Evolutionary conservation across 1,140 invertebrate species (phyloP).

Genomic region (Heliconius hermathena): DNA sequence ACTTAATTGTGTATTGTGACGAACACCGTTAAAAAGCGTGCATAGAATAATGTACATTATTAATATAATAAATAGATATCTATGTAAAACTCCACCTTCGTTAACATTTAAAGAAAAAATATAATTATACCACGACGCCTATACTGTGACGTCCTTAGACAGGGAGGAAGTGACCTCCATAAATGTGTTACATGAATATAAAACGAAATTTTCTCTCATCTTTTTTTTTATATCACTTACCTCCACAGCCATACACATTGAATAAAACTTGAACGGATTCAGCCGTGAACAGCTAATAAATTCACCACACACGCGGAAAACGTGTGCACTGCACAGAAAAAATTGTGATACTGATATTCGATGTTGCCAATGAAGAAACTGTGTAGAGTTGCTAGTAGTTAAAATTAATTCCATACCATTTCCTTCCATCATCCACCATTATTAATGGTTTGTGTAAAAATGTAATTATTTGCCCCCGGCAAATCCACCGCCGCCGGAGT

Average conservation of each 20-base stretch:
- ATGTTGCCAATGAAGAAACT: conserved; percentile 44
- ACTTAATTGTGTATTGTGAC: background rate
- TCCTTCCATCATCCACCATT: background rate
- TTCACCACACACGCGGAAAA: conserved; percentile 74
- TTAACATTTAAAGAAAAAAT: conserved; percentile 49
- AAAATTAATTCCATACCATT: background rate
- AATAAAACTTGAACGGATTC: conserved; percentile 81
- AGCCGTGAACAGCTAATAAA: conserved; percentile 78
- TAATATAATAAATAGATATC: background rate
- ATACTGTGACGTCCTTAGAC: conserved; percentile 56
- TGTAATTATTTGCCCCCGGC: too few relatives aligned
- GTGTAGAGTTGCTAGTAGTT: conserved; percentile 19
- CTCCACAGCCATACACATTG: conserved; percentile 83
- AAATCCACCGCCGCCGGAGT: too few relatives aligned
- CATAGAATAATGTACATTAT: background rate
- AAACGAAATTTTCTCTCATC: background rate
- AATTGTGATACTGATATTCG: conserved; percentile 54
- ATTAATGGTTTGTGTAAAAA: background rate
- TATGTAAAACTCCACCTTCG: conserved; percentile 37
- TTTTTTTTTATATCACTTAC: conserved; percentile 55
- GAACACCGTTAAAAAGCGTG: background rate
- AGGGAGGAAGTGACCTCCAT: conserved; percentile 61
- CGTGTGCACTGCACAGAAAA: conserved; percentile 74
- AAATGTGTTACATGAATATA: conserved; percentile 23
- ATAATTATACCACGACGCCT: conserved; percentile 61